phyloP scores from a whole-genome alignment of 2,888 invertebrate genomes.

The Drosophila bunnanda region DNA sequence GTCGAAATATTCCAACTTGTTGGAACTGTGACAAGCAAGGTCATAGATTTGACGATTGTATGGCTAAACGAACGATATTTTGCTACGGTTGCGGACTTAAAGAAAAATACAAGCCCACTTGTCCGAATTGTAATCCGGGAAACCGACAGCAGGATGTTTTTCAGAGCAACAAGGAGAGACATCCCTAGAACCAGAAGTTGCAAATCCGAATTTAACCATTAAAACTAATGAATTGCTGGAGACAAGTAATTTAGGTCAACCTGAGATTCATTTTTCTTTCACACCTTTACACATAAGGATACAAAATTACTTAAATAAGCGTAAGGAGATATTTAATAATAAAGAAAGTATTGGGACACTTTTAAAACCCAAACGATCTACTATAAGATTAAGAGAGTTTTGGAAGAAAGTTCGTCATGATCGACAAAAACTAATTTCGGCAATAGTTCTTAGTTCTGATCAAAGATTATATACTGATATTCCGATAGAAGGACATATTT shows the following conservation, averaged over 20 bases:
- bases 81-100: conserved; percentile 6
- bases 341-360: neutral
- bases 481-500: no score
- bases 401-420: neutral
- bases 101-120: conserved; percentile 1
- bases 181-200: neutral
- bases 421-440: neutral
- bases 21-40: conserved; percentile 8
- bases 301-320: neutral
- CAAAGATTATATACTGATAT: neutral
- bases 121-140: conserved; percentile 4
- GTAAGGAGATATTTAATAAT: neutral
- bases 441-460: neutral
- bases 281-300: no score
- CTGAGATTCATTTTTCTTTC: no score
- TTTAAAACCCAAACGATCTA: conserved; percentile 2
- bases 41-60: conserved; percentile 7
- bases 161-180: conserved; percentile 8
- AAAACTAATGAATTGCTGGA: neutral
- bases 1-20: neutral
- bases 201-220: neutral
- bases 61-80: conserved; percentile 1
- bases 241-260: neutral
- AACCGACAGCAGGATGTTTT: conserved; percentile 2
- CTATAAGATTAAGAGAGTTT: neutral